Base-by-base conservation (phyloP, 1,140 invertebrate genomes). In the Monomorium pharaonis region DNA sequence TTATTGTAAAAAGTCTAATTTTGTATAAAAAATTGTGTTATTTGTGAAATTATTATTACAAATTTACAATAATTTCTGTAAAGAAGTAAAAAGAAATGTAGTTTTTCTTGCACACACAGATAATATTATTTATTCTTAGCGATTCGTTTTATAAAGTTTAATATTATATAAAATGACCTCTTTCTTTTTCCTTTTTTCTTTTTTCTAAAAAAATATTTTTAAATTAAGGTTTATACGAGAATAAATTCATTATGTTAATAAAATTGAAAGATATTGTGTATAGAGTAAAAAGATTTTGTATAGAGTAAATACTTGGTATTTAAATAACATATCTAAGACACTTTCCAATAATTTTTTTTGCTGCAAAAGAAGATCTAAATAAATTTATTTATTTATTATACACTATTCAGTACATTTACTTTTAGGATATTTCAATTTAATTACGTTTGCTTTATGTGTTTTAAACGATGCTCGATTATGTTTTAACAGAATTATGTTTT, bases 401-500 rank as follows among this genome's bases (percentile, higher is more conserved):
- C 21, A 3, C 44, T 65, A 65, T 42, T 42, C 30, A 6, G 1
- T 65, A 65, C 10, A 65, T 44, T 65, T 24, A n/a, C 10, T 65
- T 65, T 42, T n/a, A n/a, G n/a, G n/a, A 65, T 18, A 44, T 65
- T 65, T 65, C 4, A 42, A 42, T 65, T 42, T 9, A 65, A 65
- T n/a, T 65, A 65, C n/a, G 7, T 42, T 65, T 65, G n/a, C 27
- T 65, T 65, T 44, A 65, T 37, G n/a, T 21, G 10, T 42, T 65
- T 37, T 10, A 65, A n/a, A 65, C 18, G 33, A 65, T 12, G 33
- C n/a, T 65, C 60, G 18, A 63, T 63, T 65, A 63, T 63, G 33
- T 42, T 65, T 65, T 65, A 65, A 65, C 12, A 65, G 30, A 62
- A 10, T 21, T 62, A 37, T 65, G 62, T 42, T 65, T 42, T 65